Evolutionary conservation across 2,113 vertebrate genomes (phyloP), one percentile per base, ranked within the genome.

Genomic region (Corythaixoides concolor): DNA sequence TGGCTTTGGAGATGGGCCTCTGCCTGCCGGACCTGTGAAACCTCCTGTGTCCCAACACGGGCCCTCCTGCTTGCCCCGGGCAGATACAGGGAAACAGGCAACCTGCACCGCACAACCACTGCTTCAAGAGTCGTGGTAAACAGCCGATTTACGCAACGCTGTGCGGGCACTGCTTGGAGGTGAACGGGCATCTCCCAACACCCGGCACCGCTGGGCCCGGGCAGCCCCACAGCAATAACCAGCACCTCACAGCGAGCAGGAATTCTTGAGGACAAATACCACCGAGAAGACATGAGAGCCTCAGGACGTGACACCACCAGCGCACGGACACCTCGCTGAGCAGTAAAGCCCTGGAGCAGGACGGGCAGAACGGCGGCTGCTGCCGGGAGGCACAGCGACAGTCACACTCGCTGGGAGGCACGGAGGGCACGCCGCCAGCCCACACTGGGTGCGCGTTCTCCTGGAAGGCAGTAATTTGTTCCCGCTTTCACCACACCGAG

Each of bases 101-200:
- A 15, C n/a, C 30, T 15, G 72, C 26, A 28, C 15, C 5, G 59
- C n/a, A 15, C 33, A 84, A n/a, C 5, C 20, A 8, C 15, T 67
- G 69, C 41, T 64, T 33, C 5, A 2, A 11, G 9, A 33, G 28
- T 4, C 8, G 27, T 5, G 28, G 37, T 1, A 39, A 83, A 26
- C 11, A 43, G 53, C 30, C 39, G 16, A 32, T 22, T 15, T 9
- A 15, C 0, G 2, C 1, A 2, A 15, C 6, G 37, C 60, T 49
- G 3, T 0, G 27, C 0, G 0, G 50, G 50, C 33, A n/a, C 43
- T 8, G 43, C 22, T 45, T 3, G 16, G 23, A n/a, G 37, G 43
- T 3, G 68, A 68, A 30, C 26, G 43, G 70, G 23, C 24, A 9
- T 21, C 32, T 16, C 45, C 28, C n/a, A 50, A 11, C 33, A 4